Evolutionary conservation across 1,140 invertebrate species (phyloP).

Genomic region (Parapsyche elsis): DNA sequence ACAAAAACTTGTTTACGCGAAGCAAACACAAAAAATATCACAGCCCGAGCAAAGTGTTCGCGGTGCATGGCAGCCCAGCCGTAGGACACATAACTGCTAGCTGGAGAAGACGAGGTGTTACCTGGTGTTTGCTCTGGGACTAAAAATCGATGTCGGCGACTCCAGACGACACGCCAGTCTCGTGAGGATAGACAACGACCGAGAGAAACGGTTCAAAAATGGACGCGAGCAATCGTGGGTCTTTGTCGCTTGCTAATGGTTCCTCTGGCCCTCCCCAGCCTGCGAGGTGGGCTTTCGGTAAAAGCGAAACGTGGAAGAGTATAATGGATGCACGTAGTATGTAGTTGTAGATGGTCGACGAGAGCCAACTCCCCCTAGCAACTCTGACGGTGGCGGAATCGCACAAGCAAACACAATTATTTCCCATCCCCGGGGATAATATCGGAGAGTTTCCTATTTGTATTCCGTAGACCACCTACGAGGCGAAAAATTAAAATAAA

Average conservation of each 20-base stretch:
- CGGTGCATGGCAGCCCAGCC: not conserved
- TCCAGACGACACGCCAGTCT: not conserved
- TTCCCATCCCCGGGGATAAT: constrained; percentile 32
- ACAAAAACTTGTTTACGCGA: constrained; percentile 40
- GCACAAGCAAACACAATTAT: constrained; percentile 40
- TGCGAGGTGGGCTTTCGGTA: not conserved
- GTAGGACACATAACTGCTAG: not conserved
- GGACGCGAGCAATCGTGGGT: not conserved
- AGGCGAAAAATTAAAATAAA: constrained; percentile 2
- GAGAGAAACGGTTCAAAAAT: not conserved
- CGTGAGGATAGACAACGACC: not conserved
- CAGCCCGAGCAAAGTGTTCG: not conserved
- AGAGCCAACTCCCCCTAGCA: constrained; percentile 5
- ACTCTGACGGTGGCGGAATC: not conserved
- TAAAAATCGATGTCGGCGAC: constrained; percentile 11
- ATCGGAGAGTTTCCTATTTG: constrained; percentile 33
- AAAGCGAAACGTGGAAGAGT: not conserved
- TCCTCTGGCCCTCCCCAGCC: not conserved
- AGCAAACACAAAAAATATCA: constrained; percentile 26
- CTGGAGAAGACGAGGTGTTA: constrained; percentile 16
- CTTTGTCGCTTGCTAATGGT: constrained; percentile 15
- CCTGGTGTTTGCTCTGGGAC: not conserved
- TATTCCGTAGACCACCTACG: constrained; percentile 21
- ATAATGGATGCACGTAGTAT: constrained; percentile 8
- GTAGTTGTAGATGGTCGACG: not conserved